Evolutionary conservation across 2,113 vertebrate genomes (phyloP), one percentile per base, ranked within the genome.

Genomic region (Oryzias javanicus): DNA sequence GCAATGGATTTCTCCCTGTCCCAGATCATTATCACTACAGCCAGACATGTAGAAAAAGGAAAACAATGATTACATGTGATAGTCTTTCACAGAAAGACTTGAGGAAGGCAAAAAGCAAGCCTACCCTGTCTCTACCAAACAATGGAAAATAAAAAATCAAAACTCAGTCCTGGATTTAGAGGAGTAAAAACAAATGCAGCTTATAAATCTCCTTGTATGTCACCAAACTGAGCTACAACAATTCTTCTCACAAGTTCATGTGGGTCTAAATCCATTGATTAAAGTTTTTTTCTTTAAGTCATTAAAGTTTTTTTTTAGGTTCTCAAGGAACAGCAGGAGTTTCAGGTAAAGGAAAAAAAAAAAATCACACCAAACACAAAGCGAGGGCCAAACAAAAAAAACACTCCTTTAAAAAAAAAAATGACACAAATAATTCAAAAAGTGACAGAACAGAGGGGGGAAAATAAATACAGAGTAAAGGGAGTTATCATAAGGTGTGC

Each of bases 81-180:
- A 87, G 91, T 92, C 95, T 98, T 98, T 97, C 95, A 98, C 92
- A 93, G 97, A 98, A 98, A 98, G 94, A 93, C 89, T 81, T 78
- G 35, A 90, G 69, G 90, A 90, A 93, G 92, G 89, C 80, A 90
- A 92, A 90, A 92, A 88, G 89, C 84, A 1, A 4, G 86, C 91
- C 84, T 76, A 91, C 91, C 83, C 93, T 78, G 78, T 75, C 76
- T 88, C 78, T 64, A 72, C 54, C 66, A 72, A 81, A 76, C 69
- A 52, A 82, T 60, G 70, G 67, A 60, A 79, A 35, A 49, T 78
- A 58, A 76, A 35, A 71, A 71, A 56, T 22, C 10, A 35, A 3
- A 35, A 44, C 63, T 66, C 44, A 45, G 63, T 72, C 55, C 65
- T 78, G 72, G 53, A 64, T 70, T 80, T 16, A 66, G 81, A 78